Percentiles rank a stretch among this genome's conserved stretches.
phyloP scores from a whole-genome alignment of 2,797 vertebrate species.

The Gephyroberyx darwinii region DNA sequence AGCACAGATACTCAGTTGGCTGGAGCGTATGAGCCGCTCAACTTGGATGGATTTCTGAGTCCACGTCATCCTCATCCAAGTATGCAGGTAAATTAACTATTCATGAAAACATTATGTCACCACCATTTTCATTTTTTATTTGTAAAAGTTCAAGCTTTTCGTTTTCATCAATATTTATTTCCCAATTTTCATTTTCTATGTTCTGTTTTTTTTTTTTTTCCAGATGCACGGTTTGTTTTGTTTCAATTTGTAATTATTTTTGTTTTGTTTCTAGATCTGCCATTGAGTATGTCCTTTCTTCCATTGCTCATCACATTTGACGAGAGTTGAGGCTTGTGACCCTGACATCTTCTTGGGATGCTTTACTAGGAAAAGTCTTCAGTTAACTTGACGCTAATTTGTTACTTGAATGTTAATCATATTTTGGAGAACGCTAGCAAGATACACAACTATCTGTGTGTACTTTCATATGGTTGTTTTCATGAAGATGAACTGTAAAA shows the following conservation, averaged over 20 bases:
- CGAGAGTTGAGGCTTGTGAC: constrained; percentile 75
- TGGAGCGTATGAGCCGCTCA: constrained; percentile 32
- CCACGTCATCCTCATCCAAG: constrained; percentile 43
- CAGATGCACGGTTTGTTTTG: constrained; percentile 50
- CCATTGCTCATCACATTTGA: constrained; percentile 77
- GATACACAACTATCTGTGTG: constrained; percentile 34
- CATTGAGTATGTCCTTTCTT: constrained; percentile 76
- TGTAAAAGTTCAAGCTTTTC: constrained; percentile 6
- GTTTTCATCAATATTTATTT: constrained; percentile 26
- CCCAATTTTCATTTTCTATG: constrained; percentile 38
- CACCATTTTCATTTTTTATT: constrained; percentile 49
- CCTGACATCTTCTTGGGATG: constrained; percentile 78
- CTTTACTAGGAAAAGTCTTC: constrained; percentile 70
- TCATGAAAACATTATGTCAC: constrained; percentile 23
- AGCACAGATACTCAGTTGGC: constrained; percentile 49
- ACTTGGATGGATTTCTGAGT: constrained; percentile 59
- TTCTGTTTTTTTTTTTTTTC: constrained; percentile 32
- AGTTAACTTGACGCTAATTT: constrained; percentile 47
- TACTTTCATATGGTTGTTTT: constrained; percentile 20
- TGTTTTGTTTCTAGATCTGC: constrained; percentile 81
- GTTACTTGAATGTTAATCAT: constrained; percentile 54
- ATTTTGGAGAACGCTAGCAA: constrained; percentile 33
- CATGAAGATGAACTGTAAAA: constrained; percentile 18
- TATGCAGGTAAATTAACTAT: constrained; percentile 66
- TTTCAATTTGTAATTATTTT: constrained; percentile 61